Evolutionary conservation across 2,113 vertebrate genomes (phyloP).

Genomic region (Tiliqua scincoides): DNA sequence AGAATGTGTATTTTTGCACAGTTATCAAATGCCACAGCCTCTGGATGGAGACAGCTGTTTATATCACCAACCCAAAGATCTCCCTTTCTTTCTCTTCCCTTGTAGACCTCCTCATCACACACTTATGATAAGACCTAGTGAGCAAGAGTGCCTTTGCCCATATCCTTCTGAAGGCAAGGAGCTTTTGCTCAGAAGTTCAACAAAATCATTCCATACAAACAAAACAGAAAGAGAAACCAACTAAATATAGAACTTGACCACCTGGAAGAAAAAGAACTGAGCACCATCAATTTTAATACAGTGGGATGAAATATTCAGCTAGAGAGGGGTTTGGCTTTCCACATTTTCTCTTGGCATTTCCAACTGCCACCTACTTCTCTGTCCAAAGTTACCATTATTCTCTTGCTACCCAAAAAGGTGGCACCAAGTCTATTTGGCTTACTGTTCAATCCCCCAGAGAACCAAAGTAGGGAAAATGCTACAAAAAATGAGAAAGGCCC

Average conservation of each 20-base stretch:
- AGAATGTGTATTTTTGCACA: neutral
- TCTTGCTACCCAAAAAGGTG: neutral
- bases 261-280: conserved; percentile 12
- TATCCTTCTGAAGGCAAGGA: neutral
- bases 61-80: neutral
- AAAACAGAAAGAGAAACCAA: neutral
- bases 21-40: neutral
- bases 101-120: neutral
- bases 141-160: neutral
- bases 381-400: neutral
- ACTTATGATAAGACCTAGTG: neutral
- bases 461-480: conserved; percentile 20
- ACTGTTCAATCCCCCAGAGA: neutral
- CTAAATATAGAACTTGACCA: conserved; percentile 3
- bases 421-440: neutral
- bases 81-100: neutral
- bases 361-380: neutral
- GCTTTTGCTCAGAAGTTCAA: neutral
- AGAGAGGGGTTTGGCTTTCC: neutral
- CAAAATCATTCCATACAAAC: neutral
- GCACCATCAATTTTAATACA: conserved; percentile 34
- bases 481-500: conserved; percentile 26
- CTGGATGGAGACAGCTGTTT: neutral
- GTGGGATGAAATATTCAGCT: neutral
- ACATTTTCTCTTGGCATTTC: conserved; percentile 3